Conservation (phyloP, 2,113 vertebrate genomes). For the Cheilinus undulatus region DNA sequence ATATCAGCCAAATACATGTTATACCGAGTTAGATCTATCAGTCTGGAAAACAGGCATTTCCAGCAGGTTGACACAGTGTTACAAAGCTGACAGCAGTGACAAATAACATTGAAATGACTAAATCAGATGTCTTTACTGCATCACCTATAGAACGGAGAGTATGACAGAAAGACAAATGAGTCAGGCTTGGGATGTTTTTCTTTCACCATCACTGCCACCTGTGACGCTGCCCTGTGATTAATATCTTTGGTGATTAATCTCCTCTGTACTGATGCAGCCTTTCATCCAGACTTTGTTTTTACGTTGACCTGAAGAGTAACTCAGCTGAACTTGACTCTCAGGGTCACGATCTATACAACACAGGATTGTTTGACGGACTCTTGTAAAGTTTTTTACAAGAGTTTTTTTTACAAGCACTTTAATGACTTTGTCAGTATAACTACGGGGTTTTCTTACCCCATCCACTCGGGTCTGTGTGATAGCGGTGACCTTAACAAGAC, state of each 20-base stretch:
- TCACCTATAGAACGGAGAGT: background rate
- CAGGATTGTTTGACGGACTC: constrained; percentile 10
- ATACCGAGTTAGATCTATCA: background rate
- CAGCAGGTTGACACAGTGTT: background rate
- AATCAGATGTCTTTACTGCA: background rate
- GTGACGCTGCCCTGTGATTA: background rate
- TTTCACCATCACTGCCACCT: background rate
- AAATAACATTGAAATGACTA: background rate
- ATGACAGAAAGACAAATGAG: background rate
- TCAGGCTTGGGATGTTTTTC: background rate
- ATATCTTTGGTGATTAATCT: background rate
- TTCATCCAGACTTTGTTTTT: constrained; percentile 31
- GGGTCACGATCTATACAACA: constrained; percentile 38
- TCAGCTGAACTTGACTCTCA: constrained; percentile 16
- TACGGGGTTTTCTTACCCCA: constrained; percentile 55
- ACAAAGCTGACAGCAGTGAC: background rate
- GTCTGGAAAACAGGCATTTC: background rate
- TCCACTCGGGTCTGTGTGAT: constrained; percentile 6
- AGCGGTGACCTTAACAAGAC: constrained; percentile 45
- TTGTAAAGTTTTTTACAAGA: constrained; percentile 68
- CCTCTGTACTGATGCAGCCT: background rate
- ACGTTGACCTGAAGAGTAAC: constrained; percentile 31
- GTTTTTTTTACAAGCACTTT: constrained; percentile 70
- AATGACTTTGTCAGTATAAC: constrained; percentile 53
- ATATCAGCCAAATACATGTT: background rate